Base-by-base conservation (phyloP, 2,888 invertebrate genomes). In the Pammene fasciana region DNA sequence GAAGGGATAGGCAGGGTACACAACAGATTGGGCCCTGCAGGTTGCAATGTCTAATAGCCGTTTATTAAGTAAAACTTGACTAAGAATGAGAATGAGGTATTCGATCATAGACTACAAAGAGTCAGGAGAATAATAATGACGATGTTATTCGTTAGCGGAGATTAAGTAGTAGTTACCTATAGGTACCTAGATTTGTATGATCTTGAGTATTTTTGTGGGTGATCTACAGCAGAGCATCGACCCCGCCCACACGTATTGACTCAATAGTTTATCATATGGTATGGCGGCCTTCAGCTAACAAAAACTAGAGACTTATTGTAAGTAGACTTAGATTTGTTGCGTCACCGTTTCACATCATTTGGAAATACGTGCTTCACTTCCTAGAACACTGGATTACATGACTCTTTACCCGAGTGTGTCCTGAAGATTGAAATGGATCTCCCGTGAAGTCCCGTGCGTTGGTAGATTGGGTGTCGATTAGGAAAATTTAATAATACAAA, bases 191-290 rank as follows among this genome's bases (percentile, higher is more conserved):
- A 16, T 18, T 10, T 13, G 16, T 6, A 13, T 5, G 9, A 48
- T 48, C 13, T 55, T 5, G 36, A 16, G 7, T 61, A 61, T 61
- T 61, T 61, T 13, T n/a, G 60, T 11, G 34, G 46, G 62, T 68
- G 67, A 62, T 62, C 54, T 18, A 14, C 45, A 36, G 36, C 41
- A 38, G 16, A 54, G 11, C 68, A 65, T 70, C 65, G 68, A 70
- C 68, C 68, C 65, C 59, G 45, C 68, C 68, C 16, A 61, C 70
- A 43, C 54, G 26, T 65, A 55, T 66, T 70, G 70, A 70, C 70
- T 60, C 60, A 66, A 70, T 43, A 43, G 36, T 52, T 70, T 66
- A 70, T 65, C 68, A 70, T 65, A 57, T 34, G 54, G 50, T 66
- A 56, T 34, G 13, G 26, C 11, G 59, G 65, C 68, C 70, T 70